Evolutionary conservation across 2,797 vertebrate genomes (phyloP), one percentile per base, ranked within the genome.

Genomic region (Lepidocolaptes lacrymiger): DNA sequence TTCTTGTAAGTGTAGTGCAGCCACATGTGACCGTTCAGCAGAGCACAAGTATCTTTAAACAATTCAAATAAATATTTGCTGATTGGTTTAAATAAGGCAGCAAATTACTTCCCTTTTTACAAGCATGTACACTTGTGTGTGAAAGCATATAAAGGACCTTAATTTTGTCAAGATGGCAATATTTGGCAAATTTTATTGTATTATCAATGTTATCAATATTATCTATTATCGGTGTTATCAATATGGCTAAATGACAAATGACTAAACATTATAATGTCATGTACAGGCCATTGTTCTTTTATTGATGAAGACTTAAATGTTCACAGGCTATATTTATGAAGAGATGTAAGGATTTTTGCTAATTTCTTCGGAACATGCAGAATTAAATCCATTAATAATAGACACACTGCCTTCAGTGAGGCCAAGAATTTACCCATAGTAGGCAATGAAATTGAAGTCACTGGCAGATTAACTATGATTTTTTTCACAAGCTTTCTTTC

Each of bases 71-170:
- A 23, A 36, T 68, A 75, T 48, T 81, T 89, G 22, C 48, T 58
- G 18, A 27, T 62, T 37, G 75, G 27, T 72, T 66, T 43, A 71
- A 77, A 14, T 34, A 77, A 63, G 12, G 62, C 82, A 89, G 48
- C 4, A 82, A 73, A 78, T 78, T 32, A 56, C 4, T 26, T 66
- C 23, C 7, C 4, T 61, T 87, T 81, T 68, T 43, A 49, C 46
- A 62, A 87, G 13, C 27, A 19, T 13, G 1, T 30, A n/a, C 1
- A 2, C 9, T 68, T 88, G 0, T 1, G 19, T n/a, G 22, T 73
- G 36, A 69, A 76, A 58, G 8, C 24, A 54, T 22, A 51, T 12
- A 49, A 67, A 85, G 11, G 28, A 51, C 19, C 5, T 43, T 54
- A 55, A 44, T 85, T 92, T 85, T 91, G 36, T 39, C 8, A 44